Evolutionary conservation across 2,888 invertebrate genomes (phyloP).

Genomic region (Cancer borealis): DNA sequence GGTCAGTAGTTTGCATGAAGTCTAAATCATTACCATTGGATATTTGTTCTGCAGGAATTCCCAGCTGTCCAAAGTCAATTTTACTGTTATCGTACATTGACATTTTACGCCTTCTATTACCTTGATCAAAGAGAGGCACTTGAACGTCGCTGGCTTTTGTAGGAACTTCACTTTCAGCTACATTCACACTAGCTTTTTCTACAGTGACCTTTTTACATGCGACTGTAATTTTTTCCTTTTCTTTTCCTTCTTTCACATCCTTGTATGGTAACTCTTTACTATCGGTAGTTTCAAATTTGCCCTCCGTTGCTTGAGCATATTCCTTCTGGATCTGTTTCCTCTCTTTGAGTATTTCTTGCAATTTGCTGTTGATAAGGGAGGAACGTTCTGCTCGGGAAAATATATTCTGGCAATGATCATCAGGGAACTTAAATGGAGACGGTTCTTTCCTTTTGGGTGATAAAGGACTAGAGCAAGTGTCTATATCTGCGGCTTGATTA

Average conservation of each 20-base stretch:
- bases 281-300: constrained; percentile 43
- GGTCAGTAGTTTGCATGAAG: constrained; percentile 49
- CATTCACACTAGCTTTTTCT: not conserved
- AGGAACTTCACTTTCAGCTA: constrained; percentile 47
- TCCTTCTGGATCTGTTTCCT: constrained; percentile 67
- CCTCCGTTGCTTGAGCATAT: constrained; percentile 39
- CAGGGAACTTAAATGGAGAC: constrained; percentile 69
- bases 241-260: not conserved
- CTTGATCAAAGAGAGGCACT: constrained; percentile 40
- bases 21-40: constrained; percentile 62
- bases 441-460: constrained; percentile 71
- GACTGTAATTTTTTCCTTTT: constrained; percentile 27
- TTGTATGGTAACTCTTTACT: not conserved
- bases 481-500: constrained; percentile 32
- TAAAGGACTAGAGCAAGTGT: constrained; percentile 58
- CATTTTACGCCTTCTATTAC: constrained; percentile 60
- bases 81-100: constrained; percentile 69
- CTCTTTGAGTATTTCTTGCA: constrained; percentile 71
- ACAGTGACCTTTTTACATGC: not conserved
- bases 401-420: constrained; percentile 71
- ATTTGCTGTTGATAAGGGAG: constrained; percentile 65
- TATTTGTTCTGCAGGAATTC: constrained; percentile 17
- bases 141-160: constrained; percentile 32
- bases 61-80: constrained; percentile 60
- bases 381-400: constrained; percentile 65